Percentiles rank a stretch among this genome's conserved stretches.
Conservation (phyloP, 2,113 vertebrate genomes). For the Pelobates fuscus region DNA sequence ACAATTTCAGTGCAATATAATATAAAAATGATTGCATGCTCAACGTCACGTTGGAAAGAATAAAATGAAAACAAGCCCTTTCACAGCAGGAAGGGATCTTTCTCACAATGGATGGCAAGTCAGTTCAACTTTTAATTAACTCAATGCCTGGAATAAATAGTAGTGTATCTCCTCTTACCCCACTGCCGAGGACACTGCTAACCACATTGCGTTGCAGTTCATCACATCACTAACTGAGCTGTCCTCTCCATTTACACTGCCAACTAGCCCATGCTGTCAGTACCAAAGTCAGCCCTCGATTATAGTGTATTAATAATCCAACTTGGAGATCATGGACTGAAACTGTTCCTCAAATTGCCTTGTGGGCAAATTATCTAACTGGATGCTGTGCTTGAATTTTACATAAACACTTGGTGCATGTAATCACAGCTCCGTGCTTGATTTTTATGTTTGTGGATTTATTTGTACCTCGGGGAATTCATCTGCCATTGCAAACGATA, state of each 20-base stretch:
- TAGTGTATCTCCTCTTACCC: too few species aligned
- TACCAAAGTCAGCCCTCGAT: too few species aligned
- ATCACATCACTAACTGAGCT: slow-evolving; percentile 49
- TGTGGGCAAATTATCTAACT: slow-evolving; percentile 58
- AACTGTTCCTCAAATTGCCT: too few species aligned
- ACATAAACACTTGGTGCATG: slow-evolving; percentile 53
- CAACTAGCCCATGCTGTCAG: slow-evolving; percentile 46
- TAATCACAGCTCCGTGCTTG: slow-evolving; percentile 48
- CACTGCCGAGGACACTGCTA: too few species aligned
- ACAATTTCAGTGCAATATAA: too few species aligned
- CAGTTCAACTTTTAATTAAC: too few species aligned
- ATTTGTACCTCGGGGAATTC: slow-evolving; percentile 56
- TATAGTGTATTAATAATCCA: slow-evolving; percentile 60
- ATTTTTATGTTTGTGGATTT: slow-evolving; percentile 59
- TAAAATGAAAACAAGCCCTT: too few species aligned
- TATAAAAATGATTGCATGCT: too few species aligned
- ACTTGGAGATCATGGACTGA: slow-evolving; percentile 57
- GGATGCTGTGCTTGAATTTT: slow-evolving; percentile 54
- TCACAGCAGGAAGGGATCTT: too few species aligned
- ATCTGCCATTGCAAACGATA: slow-evolving; percentile 37
- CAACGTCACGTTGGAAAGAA: too few species aligned
- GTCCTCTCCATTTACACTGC: slow-evolving; percentile 40
- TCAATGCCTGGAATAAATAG: too few species aligned
- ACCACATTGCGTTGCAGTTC: slow-evolving; percentile 38
- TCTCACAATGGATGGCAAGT: too few species aligned